Conservation (phyloP, 2,113 vertebrate genomes). For the Ochotona princeps region DNA sequence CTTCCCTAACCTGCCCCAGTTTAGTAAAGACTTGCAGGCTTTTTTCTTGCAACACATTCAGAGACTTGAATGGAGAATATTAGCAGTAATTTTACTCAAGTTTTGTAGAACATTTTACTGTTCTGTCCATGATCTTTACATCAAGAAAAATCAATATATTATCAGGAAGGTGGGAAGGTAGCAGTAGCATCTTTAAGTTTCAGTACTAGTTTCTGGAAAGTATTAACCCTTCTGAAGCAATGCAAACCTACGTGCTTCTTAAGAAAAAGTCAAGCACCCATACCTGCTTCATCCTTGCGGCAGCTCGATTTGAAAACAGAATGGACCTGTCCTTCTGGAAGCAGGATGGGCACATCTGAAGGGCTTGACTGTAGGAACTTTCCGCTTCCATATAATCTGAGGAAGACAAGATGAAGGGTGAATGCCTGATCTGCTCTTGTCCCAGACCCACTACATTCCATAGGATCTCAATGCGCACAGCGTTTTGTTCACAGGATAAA, state of each 20-base stretch:
- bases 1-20: slow-evolving; percentile 37
- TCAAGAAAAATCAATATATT: neutral
- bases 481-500: neutral
- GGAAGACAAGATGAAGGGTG: slow-evolving; percentile 49
- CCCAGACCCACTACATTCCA: neutral
- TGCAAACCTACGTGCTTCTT: neutral
- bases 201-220: neutral
- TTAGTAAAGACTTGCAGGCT: neutral
- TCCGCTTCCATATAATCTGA: slow-evolving; percentile 91
- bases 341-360: slow-evolving; percentile 88
- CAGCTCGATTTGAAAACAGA: slow-evolving; percentile 93
- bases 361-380: slow-evolving; percentile 88
- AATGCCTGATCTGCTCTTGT: neutral
- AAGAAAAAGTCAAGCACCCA: slow-evolving; percentile 17
- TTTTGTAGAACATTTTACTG: slow-evolving; percentile 12
- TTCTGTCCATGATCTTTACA: neutral
- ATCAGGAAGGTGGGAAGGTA: neutral
- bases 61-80: neutral
- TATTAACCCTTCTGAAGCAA: slow-evolving; percentile 10
- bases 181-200: neutral
- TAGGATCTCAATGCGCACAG: neutral
- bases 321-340: slow-evolving; percentile 91
- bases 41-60: neutral
- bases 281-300: slow-evolving; percentile 93
- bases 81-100: slow-evolving; percentile 11